Conservation (phyloP, 2,113 vertebrate species). For the Tricholaema leucomelas region DNA sequence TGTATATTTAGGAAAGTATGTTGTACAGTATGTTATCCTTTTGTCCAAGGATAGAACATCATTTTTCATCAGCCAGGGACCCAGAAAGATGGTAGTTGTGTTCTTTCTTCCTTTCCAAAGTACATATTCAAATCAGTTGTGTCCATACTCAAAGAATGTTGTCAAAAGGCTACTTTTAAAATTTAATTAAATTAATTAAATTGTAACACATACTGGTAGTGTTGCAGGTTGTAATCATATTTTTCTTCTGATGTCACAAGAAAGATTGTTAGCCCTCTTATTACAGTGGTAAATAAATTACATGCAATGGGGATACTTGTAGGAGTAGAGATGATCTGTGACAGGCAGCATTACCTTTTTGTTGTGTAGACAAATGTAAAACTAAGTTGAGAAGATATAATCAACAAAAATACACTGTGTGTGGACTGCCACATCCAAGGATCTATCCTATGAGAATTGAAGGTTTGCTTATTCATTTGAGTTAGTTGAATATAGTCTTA, state of each 20-base stretch:
- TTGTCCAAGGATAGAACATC: background rate
- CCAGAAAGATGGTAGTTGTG: background rate
- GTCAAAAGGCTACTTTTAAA: background rate
- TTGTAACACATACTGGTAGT: background rate
- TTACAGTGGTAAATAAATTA: background rate
- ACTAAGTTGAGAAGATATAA: background rate
- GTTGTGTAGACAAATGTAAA: background rate
- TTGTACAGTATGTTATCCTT: background rate
- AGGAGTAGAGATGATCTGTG: background rate
- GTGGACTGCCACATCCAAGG: background rate
- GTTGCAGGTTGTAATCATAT: background rate
- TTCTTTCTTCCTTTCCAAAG: constrained; percentile 21
- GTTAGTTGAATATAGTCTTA: background rate
- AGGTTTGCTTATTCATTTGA: background rate
- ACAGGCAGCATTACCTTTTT: background rate
- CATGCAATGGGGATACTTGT: background rate
- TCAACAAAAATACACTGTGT: background rate
- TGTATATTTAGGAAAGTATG: constrained; percentile 13
- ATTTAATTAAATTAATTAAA: too few relatives aligned
- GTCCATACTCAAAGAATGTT: background rate
- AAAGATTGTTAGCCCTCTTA: constrained; percentile 5
- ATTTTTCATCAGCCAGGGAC: background rate
- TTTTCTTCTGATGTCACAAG: constrained; percentile 10
- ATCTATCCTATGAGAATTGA: background rate
- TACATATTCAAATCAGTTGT: background rate